These are phyloP conservation scores for Euthynnus affinis DNA, from an alignment of 2,797 vertebrate genomes.

Conservation along the genomic window DNA sequence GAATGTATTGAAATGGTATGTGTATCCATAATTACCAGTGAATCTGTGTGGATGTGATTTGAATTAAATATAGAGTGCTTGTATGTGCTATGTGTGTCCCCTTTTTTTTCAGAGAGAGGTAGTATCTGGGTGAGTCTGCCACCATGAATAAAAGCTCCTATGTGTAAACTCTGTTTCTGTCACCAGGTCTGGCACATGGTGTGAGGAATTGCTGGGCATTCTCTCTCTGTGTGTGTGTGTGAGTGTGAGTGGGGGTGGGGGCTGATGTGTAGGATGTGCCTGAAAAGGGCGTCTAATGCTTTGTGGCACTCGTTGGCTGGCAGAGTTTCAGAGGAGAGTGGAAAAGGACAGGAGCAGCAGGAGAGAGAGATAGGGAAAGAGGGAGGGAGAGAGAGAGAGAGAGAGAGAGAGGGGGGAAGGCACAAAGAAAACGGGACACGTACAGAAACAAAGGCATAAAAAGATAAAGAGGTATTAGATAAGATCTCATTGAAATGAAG, in stretches of 20 bases:
- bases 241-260: conserved; percentile 30
- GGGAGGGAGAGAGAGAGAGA: background rate
- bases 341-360: conserved; percentile 73
- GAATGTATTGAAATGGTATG: conserved; percentile 38
- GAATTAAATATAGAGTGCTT: conserved; percentile 49
- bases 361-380: conserved; percentile 34
- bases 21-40: conserved; percentile 48
- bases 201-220: conserved; percentile 66
- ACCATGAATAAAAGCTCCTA: conserved; percentile 69
- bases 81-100: conserved; percentile 12
- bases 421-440: conserved; percentile 34
- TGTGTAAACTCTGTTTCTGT: conserved; percentile 75
- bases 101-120: conserved; percentile 33
- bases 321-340: conserved; percentile 77
- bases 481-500: conserved; percentile 62
- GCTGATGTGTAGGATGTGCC: conserved; percentile 70
- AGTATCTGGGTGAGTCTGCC: conserved; percentile 64
- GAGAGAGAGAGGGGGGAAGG: conserved; percentile 3
- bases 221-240: conserved; percentile 33
- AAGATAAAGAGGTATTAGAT: conserved; percentile 58
- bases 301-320: conserved; percentile 80
- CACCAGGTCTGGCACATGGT: conserved; percentile 77
- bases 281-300: conserved; percentile 78
- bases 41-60: conserved; percentile 52
- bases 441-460: conserved; percentile 52